Conservation (phyloP, 1,140 invertebrate species). For the Eurosta solidaginis region DNA sequence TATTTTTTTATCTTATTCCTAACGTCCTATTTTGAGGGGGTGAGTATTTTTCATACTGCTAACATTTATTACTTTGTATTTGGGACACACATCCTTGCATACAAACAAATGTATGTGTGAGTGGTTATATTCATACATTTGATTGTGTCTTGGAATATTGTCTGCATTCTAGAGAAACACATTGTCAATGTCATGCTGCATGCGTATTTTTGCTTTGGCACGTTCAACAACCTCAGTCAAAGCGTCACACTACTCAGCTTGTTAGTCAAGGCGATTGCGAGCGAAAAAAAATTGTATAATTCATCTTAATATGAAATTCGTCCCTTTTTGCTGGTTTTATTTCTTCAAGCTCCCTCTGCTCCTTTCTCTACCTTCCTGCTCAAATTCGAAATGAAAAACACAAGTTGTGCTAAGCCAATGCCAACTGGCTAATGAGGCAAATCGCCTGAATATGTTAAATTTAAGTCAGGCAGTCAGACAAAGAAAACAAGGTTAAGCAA, state of each 20-base stretch:
- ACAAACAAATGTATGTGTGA: not conserved
- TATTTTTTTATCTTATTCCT: not conserved
- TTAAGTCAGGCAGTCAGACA: conserved; percentile 2
- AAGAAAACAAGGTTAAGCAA: not conserved
- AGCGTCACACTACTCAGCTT: not conserved
- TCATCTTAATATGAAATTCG: not conserved
- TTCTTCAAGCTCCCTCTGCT: not conserved
- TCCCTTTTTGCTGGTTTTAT: not conserved
- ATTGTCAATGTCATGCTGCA: conserved; percentile 28
- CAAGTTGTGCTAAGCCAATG: not conserved
- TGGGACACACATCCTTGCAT: not conserved
- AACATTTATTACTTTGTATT: conserved; percentile 3
- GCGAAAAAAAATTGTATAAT: too few species aligned
- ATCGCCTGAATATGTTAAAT: conserved; percentile 51
- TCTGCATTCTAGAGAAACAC: conserved; percentile 30
- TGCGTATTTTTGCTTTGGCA: conserved; percentile 31
- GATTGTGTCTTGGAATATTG: conserved; percentile 22
- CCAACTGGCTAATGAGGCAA: conserved; percentile 55
- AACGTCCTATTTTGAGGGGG: not conserved
- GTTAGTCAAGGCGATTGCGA: not conserved
- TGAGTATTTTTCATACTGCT: not conserved
- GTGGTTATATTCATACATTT: not conserved
- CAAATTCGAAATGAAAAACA: not conserved
- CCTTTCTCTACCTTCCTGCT: not conserved
- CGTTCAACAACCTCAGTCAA: conserved; percentile 16